Conservation (phyloP, 2,113 vertebrate genomes). For the Tauraco erythrolophus region DNA sequence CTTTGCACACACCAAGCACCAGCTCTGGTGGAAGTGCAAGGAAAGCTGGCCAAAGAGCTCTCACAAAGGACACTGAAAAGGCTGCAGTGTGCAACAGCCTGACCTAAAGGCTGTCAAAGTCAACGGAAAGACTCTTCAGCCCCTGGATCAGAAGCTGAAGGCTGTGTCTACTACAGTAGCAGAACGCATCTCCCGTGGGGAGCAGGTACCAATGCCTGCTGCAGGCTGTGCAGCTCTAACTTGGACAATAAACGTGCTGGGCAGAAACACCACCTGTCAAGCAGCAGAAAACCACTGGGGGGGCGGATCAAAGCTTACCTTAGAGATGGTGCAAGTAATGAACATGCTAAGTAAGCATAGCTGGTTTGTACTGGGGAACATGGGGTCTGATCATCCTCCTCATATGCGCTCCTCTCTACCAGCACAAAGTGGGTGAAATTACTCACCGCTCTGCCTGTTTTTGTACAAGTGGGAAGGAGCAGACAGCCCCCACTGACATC, state of each 20-base stretch:
- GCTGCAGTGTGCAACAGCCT: background rate
- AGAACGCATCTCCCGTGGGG: background rate
- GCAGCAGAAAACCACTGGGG: background rate
- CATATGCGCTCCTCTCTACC: background rate
- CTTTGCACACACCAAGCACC: background rate
- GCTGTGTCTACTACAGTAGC: background rate
- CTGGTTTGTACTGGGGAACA: background rate
- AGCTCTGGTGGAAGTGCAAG: background rate
- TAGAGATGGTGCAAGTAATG: background rate
- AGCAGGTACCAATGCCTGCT: background rate
- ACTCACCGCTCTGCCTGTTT: background rate
- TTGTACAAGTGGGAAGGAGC: background rate
- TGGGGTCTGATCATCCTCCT: background rate
- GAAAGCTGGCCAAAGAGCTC: background rate
- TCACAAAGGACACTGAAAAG: slow-evolving; percentile 31
- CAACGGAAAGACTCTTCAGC: rapidly evolving
- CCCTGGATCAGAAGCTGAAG: background rate
- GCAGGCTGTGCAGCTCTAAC: background rate
- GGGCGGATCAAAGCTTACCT: background rate
- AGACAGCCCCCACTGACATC: background rate
- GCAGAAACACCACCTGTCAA: background rate
- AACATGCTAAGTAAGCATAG: background rate
- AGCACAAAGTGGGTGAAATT: background rate
- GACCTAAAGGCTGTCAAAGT: background rate
- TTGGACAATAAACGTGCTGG: rapidly evolving